Evolutionary conservation across 2,113 vertebrate genomes (phyloP), one percentile per base, ranked within the genome.

Genomic region (Erinaceus europaeus): DNA sequence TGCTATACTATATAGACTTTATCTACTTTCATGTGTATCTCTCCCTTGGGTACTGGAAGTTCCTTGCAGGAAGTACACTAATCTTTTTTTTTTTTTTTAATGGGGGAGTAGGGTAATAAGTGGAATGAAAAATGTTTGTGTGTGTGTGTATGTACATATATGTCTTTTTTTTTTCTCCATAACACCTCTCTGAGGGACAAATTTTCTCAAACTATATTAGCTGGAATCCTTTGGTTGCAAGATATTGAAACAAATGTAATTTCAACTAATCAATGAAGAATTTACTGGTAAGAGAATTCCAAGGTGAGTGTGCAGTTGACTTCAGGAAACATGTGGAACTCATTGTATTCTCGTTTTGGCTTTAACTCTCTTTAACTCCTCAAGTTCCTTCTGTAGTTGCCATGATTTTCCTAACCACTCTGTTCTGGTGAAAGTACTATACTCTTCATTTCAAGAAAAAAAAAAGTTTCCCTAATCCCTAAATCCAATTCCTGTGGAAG

Each of bases 221-320:
- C 73, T 77, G 32, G 69, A 32, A 75, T 84, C 73, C 72, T 86
- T 79, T 32, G 34, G 53, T 48, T 53, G 48, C 50, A 76, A 86
- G 23, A 55, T 82, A 78, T 18, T 48, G 27, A 86, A 53, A 72
- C 23, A 83, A 86, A 69, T 55, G 61, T 20, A 86, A 80, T 78
- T 18, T 6, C 9, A 40, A 50, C 29, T 69, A 79, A 52, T 12
- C 46, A 74, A 29, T 5, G 36, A 62, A 79, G n/a, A 38, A 59
- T 71, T 48, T 13, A 64, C 38, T 25, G 10, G 23, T 55, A 48
- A 40, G 59, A 77, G 44, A 69, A 46, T 77, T 64, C 10, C n/a
- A 38, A 55, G 48, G 27, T 1, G 23, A 64, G 14, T 52, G 42
- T 64, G 42, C 44, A 55, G 23, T 44, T 52, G 59, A 38, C 9